Evolutionary conservation across 2,113 vertebrate genomes (phyloP).

Genomic region (Cranoglanis bouderius): DNA sequence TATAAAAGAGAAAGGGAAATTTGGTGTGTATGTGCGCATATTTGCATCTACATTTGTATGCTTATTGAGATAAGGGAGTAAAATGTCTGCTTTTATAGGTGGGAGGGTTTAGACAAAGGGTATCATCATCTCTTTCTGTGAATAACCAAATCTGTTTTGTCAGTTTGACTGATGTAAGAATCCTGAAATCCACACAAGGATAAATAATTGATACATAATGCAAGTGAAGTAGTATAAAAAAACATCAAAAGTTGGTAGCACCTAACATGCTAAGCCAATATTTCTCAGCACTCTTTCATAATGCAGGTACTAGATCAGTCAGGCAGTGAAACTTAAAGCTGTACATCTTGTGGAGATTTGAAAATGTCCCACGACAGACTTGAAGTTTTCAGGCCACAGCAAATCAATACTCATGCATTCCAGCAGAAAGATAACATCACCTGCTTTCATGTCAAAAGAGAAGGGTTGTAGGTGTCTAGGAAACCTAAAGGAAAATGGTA

Average conservation of each 20-base stretch:
- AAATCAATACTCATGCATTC: neutral
- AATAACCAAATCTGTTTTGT: neutral
- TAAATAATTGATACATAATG: neutral
- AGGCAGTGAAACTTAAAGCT: constrained; percentile 6
- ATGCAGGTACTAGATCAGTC: neutral
- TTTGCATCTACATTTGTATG: neutral
- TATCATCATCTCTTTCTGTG: neutral
- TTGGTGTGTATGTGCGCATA: neutral
- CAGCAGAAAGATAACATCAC: neutral
- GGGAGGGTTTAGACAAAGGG: neutral
- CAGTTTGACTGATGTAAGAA: neutral
- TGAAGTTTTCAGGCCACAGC: neutral
- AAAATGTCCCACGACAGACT: neutral
- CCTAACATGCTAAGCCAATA: neutral
- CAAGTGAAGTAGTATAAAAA: neutral
- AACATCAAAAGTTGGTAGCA: neutral
- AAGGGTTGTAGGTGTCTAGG: neutral
- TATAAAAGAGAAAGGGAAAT: neutral
- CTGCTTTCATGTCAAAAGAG: neutral
- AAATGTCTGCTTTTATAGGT: neutral
- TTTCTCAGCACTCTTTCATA: neutral
- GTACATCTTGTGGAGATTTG: neutral
- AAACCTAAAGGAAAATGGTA: neutral
- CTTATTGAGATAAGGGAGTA: neutral
- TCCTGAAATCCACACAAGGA: neutral